These are phyloP conservation scores for Drosophila pandora DNA, from an alignment of 1,140 invertebrate genomes.

Conservation along the genomic window DNA sequence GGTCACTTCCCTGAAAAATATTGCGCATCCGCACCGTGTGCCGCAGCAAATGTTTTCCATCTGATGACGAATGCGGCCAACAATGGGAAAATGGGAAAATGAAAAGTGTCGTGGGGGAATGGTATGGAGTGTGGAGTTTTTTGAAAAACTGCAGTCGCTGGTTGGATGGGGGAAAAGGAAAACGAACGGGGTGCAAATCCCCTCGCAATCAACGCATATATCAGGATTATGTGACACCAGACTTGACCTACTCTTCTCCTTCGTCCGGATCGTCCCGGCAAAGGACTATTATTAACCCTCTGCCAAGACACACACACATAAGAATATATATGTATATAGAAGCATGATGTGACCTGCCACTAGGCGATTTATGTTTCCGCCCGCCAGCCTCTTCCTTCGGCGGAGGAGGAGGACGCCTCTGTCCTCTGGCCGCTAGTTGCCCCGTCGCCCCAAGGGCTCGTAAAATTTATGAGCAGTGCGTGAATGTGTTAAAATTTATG, in stretches of 20 bases:
- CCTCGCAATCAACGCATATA: constrained; percentile 18
- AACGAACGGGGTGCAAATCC: neutral
- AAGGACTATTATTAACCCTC: constrained; percentile 11
- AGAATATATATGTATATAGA: too few species aligned
- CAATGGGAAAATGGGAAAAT: constrained; percentile 9
- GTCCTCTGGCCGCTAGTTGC: neutral
- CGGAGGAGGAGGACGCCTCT: neutral
- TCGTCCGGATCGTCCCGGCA: neutral
- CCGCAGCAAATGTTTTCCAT: constrained; percentile 6
- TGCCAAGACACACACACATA: neutral
- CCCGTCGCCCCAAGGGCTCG: constrained; percentile 27
- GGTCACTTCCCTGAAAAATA: constrained; percentile 47
- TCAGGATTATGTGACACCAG: constrained; percentile 32
- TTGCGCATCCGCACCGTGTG: constrained; percentile 43
- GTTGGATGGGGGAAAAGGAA: neutral
- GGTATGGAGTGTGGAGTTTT: too few species aligned
- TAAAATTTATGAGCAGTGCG: constrained; percentile 65
- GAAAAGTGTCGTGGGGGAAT: neutral
- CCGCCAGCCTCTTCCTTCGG: neutral
- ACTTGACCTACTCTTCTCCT: constrained; percentile 9
- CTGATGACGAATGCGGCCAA: constrained; percentile 18
- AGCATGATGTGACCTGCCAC: constrained; percentile 27
- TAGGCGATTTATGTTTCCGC: constrained; percentile 33
- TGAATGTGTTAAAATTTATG: constrained; percentile 56
- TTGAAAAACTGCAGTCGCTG: constrained; percentile 17